Conservation (phyloP, 2,113 vertebrate species). For the Tichodroma muraria region DNA sequence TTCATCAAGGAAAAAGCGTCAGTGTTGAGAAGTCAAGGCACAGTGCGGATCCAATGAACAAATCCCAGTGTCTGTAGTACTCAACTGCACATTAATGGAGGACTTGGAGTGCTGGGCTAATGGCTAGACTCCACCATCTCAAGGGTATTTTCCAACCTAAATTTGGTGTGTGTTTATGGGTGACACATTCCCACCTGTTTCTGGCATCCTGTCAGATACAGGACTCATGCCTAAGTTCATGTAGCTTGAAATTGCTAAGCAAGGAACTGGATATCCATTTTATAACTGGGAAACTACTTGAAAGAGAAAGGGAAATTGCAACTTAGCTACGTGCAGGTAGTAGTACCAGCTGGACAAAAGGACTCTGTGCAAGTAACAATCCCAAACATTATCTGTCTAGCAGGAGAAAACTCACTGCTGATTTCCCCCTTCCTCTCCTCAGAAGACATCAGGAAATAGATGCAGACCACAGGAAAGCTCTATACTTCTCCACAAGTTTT, state of each 20-base stretch:
- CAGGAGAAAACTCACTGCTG: neutral
- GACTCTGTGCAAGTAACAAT: neutral
- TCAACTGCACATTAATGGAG: neutral
- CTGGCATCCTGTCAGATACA: neutral
- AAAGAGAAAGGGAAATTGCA: neutral
- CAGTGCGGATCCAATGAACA: neutral
- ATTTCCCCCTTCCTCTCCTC: neutral
- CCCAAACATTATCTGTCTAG: neutral
- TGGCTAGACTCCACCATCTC: rapidly evolving
- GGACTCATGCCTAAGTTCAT: rapidly evolving
- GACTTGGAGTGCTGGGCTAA: neutral
- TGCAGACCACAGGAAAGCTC: neutral
- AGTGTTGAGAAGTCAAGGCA: neutral
- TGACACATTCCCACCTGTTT: neutral
- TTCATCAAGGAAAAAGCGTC: neutral
- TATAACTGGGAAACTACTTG: neutral
- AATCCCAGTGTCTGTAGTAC: neutral
- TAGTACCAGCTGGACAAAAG: neutral
- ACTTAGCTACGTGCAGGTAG: neutral
- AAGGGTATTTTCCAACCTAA: neutral
- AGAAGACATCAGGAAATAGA: neutral
- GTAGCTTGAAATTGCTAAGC: neutral
- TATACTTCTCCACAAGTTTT: neutral
- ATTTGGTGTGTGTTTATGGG: neutral
- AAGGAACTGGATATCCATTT: neutral